These are phyloP conservation scores for Varroa destructor DNA, from an alignment of 1,140 invertebrate species.

Conservation along the genomic window DNA sequence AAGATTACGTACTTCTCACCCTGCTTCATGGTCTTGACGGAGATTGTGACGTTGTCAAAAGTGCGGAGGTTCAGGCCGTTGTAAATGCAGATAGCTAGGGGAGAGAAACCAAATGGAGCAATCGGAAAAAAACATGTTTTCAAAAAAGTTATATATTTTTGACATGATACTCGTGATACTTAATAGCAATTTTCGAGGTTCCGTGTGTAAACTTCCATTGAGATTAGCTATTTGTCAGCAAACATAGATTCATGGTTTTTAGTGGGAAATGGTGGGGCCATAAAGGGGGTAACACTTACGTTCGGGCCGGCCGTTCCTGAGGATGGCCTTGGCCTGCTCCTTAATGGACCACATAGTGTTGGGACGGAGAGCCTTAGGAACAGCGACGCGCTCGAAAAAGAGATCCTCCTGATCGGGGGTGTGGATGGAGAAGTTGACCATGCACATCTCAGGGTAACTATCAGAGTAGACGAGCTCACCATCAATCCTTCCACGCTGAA, in stretches of 20 bases:
- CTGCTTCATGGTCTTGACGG: conserved; percentile 24
- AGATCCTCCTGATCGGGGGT: conserved; percentile 24
- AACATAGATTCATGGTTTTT: background rate
- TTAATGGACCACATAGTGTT: conserved; percentile 24
- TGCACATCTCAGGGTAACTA: conserved; percentile 1
- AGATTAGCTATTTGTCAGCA: background rate
- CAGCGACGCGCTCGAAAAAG: conserved; percentile 9
- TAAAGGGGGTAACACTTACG: background rate
- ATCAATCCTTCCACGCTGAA: background rate
- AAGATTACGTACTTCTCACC: conserved; percentile 22
- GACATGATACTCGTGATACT: too few relatives aligned
- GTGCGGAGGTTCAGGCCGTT: conserved; percentile 25
- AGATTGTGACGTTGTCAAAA: conserved; percentile 23
- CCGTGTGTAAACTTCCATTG: background rate
- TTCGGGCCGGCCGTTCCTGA: conserved; percentile 13
- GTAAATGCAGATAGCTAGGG: conserved; percentile 11
- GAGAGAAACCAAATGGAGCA: background rate
- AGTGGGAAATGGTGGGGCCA: background rate
- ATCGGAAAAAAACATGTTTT: too few relatives aligned
- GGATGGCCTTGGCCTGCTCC: conserved; percentile 18
- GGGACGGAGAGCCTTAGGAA: conserved; percentile 27
- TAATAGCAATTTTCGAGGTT: too few relatives aligned
- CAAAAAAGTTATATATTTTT: too few relatives aligned
- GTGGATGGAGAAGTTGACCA: conserved; percentile 20
- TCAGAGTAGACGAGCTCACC: conserved; percentile 26